Percentiles rank a stretch among this genome's conserved stretches.
Conservation (phyloP, 2,113 vertebrate genomes). For the Poecilia latipinna region DNA sequence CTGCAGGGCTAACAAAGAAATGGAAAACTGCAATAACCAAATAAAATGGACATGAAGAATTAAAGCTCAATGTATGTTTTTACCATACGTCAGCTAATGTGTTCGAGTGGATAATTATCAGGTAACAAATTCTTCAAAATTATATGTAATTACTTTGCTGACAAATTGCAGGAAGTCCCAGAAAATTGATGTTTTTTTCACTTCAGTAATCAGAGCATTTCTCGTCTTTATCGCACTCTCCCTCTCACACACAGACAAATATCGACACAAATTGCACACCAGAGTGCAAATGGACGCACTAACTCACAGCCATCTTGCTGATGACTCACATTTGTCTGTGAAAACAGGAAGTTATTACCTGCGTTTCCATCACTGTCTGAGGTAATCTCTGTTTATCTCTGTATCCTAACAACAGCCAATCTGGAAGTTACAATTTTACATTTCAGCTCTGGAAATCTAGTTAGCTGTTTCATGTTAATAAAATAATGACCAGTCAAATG, state of each 20-base stretch:
- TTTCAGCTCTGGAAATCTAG: background rate
- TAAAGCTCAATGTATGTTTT: background rate
- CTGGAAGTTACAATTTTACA: background rate
- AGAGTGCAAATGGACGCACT: background rate
- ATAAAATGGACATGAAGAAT: background rate
- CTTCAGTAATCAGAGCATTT: constrained; percentile 16
- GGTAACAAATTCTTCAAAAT: background rate
- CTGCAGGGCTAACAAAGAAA: background rate
- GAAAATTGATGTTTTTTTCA: background rate
- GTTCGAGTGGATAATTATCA: background rate
- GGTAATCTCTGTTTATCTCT: constrained; percentile 24
- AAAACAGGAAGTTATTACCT: constrained; percentile 62
- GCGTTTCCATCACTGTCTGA: constrained; percentile 26
- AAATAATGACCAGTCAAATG: constrained; percentile 9
- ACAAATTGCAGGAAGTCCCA: constrained; percentile 6
- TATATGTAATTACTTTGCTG: constrained; percentile 1
- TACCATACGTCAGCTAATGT: background rate
- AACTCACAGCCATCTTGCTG: constrained; percentile 14
- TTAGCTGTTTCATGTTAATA: background rate
- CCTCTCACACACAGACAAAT: constrained; percentile 4
- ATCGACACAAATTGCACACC: constrained; percentile 1
- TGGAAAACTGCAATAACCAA: background rate
- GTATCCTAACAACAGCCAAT: background rate
- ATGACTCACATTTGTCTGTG: constrained; percentile 48
- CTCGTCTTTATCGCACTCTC: constrained; percentile 3